A percentile compares a stretch with the other conserved stretches of the same genome.
Conservation (phyloP, 1,140 invertebrate genomes). For the Trialeurodes vaporariorum region DNA sequence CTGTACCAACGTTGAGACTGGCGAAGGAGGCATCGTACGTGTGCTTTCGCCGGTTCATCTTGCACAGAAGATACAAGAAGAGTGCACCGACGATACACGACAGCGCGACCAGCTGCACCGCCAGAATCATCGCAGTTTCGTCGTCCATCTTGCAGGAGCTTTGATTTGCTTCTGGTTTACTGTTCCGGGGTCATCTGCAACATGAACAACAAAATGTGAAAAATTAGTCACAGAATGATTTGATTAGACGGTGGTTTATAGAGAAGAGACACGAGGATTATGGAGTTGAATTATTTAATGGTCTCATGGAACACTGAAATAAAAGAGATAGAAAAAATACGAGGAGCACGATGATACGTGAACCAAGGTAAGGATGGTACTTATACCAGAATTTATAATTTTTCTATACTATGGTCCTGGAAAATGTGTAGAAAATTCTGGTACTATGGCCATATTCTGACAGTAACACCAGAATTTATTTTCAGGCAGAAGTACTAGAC, state of each 20-base stretch:
- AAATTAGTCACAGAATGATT: not conserved
- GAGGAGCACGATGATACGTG: too few relatives aligned
- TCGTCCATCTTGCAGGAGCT: constrained; percentile 62
- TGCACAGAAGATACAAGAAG: constrained; percentile 57
- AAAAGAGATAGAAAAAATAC: too few relatives aligned
- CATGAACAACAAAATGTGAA: not conserved
- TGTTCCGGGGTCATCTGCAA: not conserved
- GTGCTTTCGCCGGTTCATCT: constrained; percentile 40
- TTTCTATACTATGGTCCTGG: too few relatives aligned
- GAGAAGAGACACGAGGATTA: not conserved
- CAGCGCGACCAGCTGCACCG: constrained; percentile 59
- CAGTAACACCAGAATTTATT: too few relatives aligned
- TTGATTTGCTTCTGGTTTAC: too few relatives aligned
- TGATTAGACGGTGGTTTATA: not conserved
- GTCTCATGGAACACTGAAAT: too few relatives aligned
- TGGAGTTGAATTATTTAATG: too few relatives aligned
- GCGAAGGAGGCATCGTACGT: constrained; percentile 16
- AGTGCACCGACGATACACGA: constrained; percentile 65
- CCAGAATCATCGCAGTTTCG: constrained; percentile 58
- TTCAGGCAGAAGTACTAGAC: too few relatives aligned
- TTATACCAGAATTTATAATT: too few relatives aligned
- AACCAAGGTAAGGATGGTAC: too few relatives aligned
- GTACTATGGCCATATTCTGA: too few relatives aligned
- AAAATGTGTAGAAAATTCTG: too few relatives aligned
- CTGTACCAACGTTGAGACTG: constrained; percentile 18